Base-by-base conservation (phyloP, 2,797 vertebrate species). In the Sphenodon punctatus region DNA sequence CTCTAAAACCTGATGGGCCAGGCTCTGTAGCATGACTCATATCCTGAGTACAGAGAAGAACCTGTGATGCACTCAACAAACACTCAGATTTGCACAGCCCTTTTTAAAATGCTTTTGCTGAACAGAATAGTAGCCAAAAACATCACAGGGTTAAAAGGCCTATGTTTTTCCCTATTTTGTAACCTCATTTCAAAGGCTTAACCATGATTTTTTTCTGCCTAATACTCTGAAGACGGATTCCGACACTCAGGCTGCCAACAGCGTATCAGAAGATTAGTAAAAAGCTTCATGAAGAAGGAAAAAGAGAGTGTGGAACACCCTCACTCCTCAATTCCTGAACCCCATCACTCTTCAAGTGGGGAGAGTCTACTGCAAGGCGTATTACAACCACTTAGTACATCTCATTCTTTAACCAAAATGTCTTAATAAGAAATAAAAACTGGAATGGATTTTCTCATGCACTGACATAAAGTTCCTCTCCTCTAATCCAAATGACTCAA, bases 381-480 rank as follows among this genome's bases (percentile, higher is more conserved):
- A 5, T 83, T 84, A 34, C 80, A 70, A 79, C 17, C 25, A 45
- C 13, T 80, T 72, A 81, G 16, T 14, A 73, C 43, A 86, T 68
- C 7, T 76, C 64, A 4, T 38, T 41, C 69, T 58, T 82, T 19
- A 76, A 80, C 48, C 16, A 67, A 85, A 58, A 43, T 8, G n/a
- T 25, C 27, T 17, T 23, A 71, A n/a, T 9, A 59, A 36, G 68
- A 46, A 39, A 22, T 5, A 85, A 92, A 78, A 15, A 32, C 15
- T n/a, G 27, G 4, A 7, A 22, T 61, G n/a, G n/a, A n/a, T n/a
- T n/a, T n/a, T n/a, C n/a, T n/a, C n/a, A n/a, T n/a, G n/a, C n/a
- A n/a, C 14, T 19, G 59, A 84, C 67, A 89, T 88, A 76, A 88
- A 90, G 89, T 90, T 90, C 85, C 79, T 90, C 69, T 79, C 68